Evolutionary conservation across 2,113 vertebrate genomes (phyloP).

Genomic region (Peucedramus taeniatus): DNA sequence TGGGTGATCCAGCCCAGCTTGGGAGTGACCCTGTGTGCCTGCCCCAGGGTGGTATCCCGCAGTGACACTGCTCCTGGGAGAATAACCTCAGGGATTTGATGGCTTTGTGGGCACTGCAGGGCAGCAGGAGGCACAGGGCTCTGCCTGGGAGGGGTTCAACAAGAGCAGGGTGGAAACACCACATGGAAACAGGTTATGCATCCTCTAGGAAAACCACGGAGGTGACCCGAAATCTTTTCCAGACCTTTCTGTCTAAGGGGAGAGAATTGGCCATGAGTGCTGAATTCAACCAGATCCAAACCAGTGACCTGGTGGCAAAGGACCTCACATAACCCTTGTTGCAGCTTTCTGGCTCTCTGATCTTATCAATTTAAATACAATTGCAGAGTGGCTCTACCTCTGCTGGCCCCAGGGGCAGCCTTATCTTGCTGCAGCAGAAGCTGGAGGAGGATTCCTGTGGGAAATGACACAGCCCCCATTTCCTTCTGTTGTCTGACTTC

Average conservation of each 20-base stretch:
- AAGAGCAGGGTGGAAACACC: background rate
- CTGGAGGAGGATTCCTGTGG: slow-evolving; percentile 72
- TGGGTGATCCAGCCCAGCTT: background rate
- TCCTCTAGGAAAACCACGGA: background rate
- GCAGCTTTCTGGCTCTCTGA: slow-evolving; percentile 16
- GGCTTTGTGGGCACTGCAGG: background rate
- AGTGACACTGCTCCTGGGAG: background rate
- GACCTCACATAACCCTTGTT: slow-evolving; percentile 12
- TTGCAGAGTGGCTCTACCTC: slow-evolving; percentile 31
- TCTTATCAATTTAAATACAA: slow-evolving; percentile 45
- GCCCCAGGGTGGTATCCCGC: rapidly evolving
- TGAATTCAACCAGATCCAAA: background rate
- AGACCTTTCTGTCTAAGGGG: background rate
- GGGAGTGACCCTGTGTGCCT: background rate
- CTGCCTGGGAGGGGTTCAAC: background rate
- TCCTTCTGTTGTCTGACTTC: slow-evolving; percentile 83
- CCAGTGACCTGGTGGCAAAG: background rate
- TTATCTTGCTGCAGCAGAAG: slow-evolving; percentile 84
- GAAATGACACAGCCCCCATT: slow-evolving; percentile 77
- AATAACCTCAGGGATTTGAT: background rate
- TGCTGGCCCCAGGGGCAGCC: slow-evolving; percentile 66
- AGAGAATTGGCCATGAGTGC: background rate
- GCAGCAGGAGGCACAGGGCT: background rate
- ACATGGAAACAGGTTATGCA: background rate
- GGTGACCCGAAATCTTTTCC: background rate